phyloP scores from a whole-genome alignment of 2,888 invertebrate genomes.

The Cyaniris semiargus region DNA sequence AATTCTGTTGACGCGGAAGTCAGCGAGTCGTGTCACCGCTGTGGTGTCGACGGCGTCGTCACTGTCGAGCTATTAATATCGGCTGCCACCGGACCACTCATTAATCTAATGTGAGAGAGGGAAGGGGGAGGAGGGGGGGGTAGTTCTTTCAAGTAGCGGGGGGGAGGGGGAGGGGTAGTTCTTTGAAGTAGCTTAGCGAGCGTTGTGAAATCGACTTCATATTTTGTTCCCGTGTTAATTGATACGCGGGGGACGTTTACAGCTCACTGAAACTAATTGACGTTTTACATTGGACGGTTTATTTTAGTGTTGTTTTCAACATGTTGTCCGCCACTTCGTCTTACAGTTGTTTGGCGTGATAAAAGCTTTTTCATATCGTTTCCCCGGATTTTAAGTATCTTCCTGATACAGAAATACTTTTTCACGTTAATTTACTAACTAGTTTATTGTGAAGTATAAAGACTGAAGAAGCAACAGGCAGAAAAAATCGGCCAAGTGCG shows the following conservation, averaged over 20 bases:
- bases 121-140: not conserved
- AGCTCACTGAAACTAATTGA: not conserved
- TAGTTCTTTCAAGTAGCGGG: not conserved
- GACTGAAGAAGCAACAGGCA: no score
- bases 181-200: not conserved
- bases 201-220: conserved; percentile 9
- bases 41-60: not conserved
- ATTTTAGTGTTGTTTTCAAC: not conserved
- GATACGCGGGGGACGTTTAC: not conserved
- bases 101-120: not conserved
- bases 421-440: no score
- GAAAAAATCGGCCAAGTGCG: no score
- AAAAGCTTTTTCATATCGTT: no score
- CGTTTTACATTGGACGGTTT: not conserved
- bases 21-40: not conserved
- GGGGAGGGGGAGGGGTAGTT: not conserved
- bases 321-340: not conserved
- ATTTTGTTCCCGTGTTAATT: not conserved
- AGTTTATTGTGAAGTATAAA: no score
- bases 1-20: conserved; percentile 4
- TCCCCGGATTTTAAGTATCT: no score
- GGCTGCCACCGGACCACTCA: not conserved
- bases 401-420: no score
- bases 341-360: no score
- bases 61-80: not conserved